Percentiles rank a stretch among this genome's conserved stretches.
Evolutionary conservation across 1,140 invertebrate species (phyloP).

Genomic region (Neodiprion fabricii): DNA sequence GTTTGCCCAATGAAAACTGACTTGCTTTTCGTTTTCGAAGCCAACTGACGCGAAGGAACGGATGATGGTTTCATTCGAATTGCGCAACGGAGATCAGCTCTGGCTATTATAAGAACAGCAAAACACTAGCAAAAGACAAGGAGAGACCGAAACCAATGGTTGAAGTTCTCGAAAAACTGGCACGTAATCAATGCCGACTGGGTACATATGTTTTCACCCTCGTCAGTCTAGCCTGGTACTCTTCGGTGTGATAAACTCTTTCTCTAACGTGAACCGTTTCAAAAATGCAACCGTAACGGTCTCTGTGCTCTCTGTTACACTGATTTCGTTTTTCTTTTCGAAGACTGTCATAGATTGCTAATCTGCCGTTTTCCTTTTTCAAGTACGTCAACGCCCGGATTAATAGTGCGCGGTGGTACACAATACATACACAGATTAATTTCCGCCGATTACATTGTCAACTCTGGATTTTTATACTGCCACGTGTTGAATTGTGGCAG

Average conservation of each 20-base stretch:
- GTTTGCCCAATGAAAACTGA: not conserved
- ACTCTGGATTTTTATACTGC: no score
- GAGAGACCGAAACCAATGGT: not conserved
- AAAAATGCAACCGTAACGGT: no score
- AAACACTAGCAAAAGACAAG: not conserved
- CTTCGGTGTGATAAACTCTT: not conserved
- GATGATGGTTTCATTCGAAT: not conserved
- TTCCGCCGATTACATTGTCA: no score
- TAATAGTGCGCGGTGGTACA: no score
- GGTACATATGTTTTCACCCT: not conserved
- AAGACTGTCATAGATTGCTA: no score
- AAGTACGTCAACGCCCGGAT: no score
- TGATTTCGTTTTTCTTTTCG: no score
- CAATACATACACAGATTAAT: no score
- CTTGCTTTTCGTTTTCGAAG: not conserved
- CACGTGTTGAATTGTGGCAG: no score
- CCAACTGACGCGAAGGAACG: not conserved
- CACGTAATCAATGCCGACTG: not conserved
- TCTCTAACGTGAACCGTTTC: no score
- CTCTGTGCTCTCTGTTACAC: no score
- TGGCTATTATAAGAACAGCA: not conserved
- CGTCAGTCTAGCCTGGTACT: not conserved
- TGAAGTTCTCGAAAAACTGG: conserved; percentile 1
- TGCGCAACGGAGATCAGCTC: not conserved
- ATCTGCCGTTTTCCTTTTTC: no score